Conservation (phyloP, 2,113 vertebrate species). For the Albula glossodonta region DNA sequence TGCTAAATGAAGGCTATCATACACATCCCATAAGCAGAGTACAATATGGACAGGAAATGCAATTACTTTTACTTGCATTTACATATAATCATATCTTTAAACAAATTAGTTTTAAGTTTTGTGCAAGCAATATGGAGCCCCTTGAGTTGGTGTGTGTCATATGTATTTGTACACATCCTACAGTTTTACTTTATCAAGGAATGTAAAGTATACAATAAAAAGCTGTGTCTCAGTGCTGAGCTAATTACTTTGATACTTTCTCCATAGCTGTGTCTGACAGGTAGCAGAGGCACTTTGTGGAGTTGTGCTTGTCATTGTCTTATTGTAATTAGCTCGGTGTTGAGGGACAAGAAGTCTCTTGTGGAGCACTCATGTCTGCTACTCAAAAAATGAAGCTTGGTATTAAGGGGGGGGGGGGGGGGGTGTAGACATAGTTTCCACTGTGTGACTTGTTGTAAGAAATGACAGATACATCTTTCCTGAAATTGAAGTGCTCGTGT, state of each 20-base stretch:
- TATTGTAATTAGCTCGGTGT: constrained; percentile 16
- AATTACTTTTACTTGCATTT: constrained; percentile 6
- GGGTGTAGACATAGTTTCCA: constrained; percentile 9
- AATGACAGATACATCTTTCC: constrained; percentile 13
- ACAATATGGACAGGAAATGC: constrained; percentile 11
- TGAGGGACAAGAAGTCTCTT: constrained; percentile 21
- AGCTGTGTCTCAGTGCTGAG: neutral
- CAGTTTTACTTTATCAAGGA: neutral
- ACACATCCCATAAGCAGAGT: constrained; percentile 11
- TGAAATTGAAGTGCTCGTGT: neutral
- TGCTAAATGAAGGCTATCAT: constrained; percentile 16
- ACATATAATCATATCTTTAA: neutral
- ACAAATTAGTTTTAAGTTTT: too few species aligned
- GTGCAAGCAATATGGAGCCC: neutral
- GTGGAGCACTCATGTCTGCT: neutral
- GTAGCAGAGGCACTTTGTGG: neutral
- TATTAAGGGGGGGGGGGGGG: constrained; percentile 14
- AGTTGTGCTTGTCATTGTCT: constrained; percentile 4
- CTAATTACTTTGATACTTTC: constrained; percentile 3
- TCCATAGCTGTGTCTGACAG: neutral
- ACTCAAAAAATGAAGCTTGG: neutral
- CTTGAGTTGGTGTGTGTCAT: neutral
- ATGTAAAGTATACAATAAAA: neutral
- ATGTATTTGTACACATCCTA: neutral
- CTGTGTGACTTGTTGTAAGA: neutral